These are phyloP conservation scores for Onychomys leucogaster DNA, from an alignment of 2,797 vertebrate genomes.

Conservation along the genomic window DNA sequence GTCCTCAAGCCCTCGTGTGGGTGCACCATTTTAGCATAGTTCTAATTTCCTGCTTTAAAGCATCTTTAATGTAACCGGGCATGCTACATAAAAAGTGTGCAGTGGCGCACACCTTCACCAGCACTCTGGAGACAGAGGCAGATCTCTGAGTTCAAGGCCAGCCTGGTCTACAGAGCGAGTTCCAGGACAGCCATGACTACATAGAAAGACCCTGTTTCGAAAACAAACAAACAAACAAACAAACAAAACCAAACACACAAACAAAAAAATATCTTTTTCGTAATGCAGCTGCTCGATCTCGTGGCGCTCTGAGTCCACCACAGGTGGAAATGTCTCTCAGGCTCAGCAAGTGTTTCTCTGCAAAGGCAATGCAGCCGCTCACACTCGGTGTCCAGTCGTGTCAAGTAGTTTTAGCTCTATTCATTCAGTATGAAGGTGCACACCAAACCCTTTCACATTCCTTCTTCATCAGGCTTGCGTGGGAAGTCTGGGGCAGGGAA, in stretches of 20 bases:
- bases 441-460: constrained; percentile 88
- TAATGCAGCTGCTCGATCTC: neutral
- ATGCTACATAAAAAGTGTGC: neutral
- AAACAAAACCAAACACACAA: neutral
- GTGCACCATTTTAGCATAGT: neutral
- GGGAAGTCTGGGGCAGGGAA: constrained; percentile 86
- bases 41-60: neutral
- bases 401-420: constrained; percentile 37
- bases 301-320: neutral
- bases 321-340: neutral
- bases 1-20: neutral
- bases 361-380: constrained; percentile 28
- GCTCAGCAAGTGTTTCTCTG: constrained; percentile 15
- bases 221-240: neutral
- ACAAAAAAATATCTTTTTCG: neutral
- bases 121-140: neutral
- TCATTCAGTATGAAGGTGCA: constrained; percentile 41
- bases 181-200: neutral
- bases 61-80: neutral
- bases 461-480: constrained; percentile 91
- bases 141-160: neutral
- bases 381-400: constrained; percentile 3
- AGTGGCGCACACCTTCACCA: neutral
- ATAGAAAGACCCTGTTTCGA: neutral
- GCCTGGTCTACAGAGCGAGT: neutral